Conservation (phyloP, 2,113 vertebrate species). For the Rhipidura dahli region DNA sequence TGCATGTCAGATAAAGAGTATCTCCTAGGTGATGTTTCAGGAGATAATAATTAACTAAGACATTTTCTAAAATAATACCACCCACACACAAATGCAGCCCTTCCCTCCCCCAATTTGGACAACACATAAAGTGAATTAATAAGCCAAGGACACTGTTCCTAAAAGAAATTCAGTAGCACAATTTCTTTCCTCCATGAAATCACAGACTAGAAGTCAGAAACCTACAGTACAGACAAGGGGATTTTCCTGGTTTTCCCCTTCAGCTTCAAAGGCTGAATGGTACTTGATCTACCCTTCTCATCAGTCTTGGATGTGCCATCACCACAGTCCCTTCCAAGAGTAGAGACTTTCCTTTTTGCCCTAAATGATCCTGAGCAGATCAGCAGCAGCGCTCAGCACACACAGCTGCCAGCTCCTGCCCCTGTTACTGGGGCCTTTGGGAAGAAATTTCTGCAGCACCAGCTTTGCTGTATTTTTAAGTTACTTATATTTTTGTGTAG, state of each 20-base stretch:
- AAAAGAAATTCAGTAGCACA: background rate
- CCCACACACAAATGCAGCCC: background rate
- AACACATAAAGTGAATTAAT: background rate
- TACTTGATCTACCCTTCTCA: background rate
- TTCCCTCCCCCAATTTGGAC: background rate
- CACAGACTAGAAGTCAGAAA: background rate
- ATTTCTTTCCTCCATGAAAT: background rate
- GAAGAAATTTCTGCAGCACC: background rate
- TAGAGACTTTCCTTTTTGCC: background rate
- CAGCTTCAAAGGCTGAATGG: background rate
- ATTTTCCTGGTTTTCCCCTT: background rate
- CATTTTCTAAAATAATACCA: conserved; percentile 52
- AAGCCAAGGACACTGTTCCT: background rate
- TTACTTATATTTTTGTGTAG: background rate
- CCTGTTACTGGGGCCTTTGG: background rate
- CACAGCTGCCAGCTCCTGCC: background rate
- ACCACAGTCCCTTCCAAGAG: background rate
- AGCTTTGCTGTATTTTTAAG: background rate
- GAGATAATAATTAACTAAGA: conserved; percentile 27
- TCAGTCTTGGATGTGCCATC: background rate
- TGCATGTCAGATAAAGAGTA: conserved; percentile 7
- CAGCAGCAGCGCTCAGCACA: background rate
- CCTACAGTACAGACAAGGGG: background rate
- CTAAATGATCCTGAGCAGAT: background rate
- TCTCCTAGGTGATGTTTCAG: conserved; percentile 27